Percentiles rank a stretch among this genome's conserved stretches.
phyloP scores from a whole-genome alignment of 2,888 invertebrate species.

The Aporophyla nigra region DNA sequence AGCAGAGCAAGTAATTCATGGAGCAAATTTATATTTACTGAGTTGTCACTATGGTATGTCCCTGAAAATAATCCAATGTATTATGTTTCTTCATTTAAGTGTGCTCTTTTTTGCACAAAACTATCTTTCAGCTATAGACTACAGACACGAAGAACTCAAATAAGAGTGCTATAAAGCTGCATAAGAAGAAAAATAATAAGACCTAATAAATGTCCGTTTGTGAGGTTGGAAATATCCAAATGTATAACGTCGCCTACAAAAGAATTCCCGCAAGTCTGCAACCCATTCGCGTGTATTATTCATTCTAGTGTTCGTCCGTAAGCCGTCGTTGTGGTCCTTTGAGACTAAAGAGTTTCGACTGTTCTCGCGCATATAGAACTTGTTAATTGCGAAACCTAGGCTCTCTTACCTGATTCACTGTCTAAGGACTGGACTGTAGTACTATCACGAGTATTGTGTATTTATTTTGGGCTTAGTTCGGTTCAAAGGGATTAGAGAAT shows the following conservation, averaged over 20 bases:
- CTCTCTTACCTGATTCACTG: conserved; percentile 16
- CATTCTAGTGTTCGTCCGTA: conserved; percentile 28
- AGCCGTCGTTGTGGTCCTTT: conserved; percentile 17
- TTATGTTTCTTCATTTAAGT: background rate
- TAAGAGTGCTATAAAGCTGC: background rate
- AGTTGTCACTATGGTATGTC: background rate
- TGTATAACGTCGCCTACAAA: conserved; percentile 12
- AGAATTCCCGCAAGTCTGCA: conserved; percentile 19
- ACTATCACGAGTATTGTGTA: background rate
- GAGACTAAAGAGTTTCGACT: conserved; percentile 34
- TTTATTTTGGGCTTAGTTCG: background rate
- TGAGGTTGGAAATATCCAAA: conserved; percentile 5
- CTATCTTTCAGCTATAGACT: no score
- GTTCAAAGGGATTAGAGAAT: background rate
- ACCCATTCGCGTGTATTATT: conserved; percentile 27
- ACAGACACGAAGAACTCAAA: background rate
- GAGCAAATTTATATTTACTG: background rate
- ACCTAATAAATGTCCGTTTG: conserved; percentile 14
- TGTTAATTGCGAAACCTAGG: conserved; percentile 28
- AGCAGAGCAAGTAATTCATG: background rate
- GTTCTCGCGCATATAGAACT: conserved; percentile 3
- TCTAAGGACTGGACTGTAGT: background rate
- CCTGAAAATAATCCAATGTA: background rate
- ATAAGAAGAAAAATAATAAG: background rate
- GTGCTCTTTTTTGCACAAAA: background rate